phyloP scores from a whole-genome alignment of 2,888 invertebrate genomes.

The Caenorhabditis drosophilae region DNA sequence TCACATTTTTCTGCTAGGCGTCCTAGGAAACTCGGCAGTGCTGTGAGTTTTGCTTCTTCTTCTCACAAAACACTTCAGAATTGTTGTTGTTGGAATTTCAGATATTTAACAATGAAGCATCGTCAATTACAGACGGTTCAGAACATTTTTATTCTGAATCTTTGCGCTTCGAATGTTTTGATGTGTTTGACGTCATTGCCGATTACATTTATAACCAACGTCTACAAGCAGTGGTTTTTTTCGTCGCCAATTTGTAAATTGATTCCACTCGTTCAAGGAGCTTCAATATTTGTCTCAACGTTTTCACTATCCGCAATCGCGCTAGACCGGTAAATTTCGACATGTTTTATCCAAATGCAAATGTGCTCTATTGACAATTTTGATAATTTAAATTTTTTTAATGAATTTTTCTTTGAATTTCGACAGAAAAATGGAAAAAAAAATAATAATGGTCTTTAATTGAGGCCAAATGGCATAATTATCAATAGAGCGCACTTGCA shows the following conservation, averaged over 20 bases:
- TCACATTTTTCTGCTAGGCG: conserved; percentile 55
- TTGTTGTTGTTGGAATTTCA: conserved; percentile 11
- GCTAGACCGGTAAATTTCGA: conserved; percentile 81
- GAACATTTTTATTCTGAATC: conserved; percentile 92
- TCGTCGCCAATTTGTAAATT: conserved; percentile 87
- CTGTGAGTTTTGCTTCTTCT: conserved; percentile 36
- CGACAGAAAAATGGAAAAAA: not conserved
- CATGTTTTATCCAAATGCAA: not conserved
- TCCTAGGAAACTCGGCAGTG: conserved; percentile 52
- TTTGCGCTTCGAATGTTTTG: conserved; percentile 90
- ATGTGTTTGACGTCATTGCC: conserved; percentile 91
- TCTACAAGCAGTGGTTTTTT: conserved; percentile 88
- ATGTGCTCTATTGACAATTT: no score
- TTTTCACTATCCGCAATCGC: conserved; percentile 94
- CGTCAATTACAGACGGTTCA: conserved; percentile 61
- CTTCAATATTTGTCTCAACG: conserved; percentile 95
- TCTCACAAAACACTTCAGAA: not conserved
- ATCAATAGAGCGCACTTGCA: no score
- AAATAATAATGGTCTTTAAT: no score
- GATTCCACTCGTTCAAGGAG: conserved; percentile 87
- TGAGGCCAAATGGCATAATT: not conserved
- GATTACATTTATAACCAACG: conserved; percentile 91
- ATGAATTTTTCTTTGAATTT: no score
- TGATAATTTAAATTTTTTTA: no score
- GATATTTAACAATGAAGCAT: conserved; percentile 47